Evolutionary conservation across 2,113 vertebrate species (phyloP).

Genomic region (Siniperca knerii): DNA sequence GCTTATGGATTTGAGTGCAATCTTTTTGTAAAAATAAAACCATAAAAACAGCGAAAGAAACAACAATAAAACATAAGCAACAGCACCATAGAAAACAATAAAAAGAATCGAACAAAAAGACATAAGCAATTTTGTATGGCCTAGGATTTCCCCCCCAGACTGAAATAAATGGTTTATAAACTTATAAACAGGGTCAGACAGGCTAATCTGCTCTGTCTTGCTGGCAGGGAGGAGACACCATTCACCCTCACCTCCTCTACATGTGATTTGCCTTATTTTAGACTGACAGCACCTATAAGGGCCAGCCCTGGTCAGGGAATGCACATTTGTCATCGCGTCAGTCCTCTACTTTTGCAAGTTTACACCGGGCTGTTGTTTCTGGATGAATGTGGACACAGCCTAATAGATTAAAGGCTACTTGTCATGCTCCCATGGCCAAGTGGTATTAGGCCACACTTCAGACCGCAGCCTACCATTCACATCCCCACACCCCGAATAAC

Average conservation of each 20-base stretch:
- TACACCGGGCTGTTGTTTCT: not conserved
- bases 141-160: not conserved
- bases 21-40: not conserved
- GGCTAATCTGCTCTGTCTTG: slow-evolving; percentile 52
- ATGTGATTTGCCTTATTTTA: slow-evolving; percentile 1
- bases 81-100: no score
- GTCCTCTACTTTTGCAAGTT: not conserved
- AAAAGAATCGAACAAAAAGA: no score
- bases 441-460: slow-evolving; percentile 19
- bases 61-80: no score
- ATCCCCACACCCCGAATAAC: not conserved
- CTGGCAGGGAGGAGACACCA: slow-evolving; percentile 35
- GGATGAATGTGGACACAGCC: not conserved
- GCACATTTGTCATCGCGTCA: not conserved
- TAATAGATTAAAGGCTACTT: slow-evolving; percentile 11
- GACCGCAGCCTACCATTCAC: slow-evolving; percentile 30
- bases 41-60: no score
- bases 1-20: slow-evolving; percentile 1
- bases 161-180: slow-evolving; percentile 43
- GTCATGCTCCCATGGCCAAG: slow-evolving; percentile 8
- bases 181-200: slow-evolving; percentile 48
- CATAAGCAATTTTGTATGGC: not conserved
- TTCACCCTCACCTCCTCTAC: slow-evolving; percentile 7
- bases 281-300: not conserved
- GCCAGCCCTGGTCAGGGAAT: not conserved